phyloP scores from a whole-genome alignment of 2,113 vertebrate species.

The Leucopsar rothschildi region DNA sequence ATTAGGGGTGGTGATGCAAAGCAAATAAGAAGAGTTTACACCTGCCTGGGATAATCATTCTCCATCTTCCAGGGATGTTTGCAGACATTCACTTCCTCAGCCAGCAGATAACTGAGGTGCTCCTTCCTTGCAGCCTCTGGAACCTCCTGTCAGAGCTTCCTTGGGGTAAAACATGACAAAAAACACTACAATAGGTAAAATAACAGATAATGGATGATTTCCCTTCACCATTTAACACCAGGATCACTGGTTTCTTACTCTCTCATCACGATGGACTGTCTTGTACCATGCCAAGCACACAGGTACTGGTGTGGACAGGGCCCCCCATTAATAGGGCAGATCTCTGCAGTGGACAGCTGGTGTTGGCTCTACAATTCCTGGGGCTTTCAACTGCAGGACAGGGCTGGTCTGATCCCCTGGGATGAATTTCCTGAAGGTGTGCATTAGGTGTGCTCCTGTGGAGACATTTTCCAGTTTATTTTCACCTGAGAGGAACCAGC shows the following conservation, averaged over 20 bases:
- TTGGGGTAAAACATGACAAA: accelerated
- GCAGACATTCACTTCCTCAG: neutral
- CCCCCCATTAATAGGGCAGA: neutral
- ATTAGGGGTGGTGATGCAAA: neutral
- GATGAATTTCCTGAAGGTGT: neutral
- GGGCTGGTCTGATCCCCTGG: accelerated
- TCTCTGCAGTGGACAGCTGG: too few relatives aligned
- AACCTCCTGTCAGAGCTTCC: neutral
- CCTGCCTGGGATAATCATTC: neutral
- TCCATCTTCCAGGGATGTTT: neutral
- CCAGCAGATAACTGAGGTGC: neutral
- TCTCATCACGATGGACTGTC: accelerated
- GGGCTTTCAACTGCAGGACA: neutral
- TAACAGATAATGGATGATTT: neutral
- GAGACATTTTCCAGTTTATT: neutral
- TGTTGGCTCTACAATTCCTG: neutral
- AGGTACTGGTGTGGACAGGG: too few relatives aligned
- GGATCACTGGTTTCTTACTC: neutral
- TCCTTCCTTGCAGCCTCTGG: neutral
- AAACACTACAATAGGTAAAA: accelerated
- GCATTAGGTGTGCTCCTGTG: neutral
- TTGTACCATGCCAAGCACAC: accelerated
- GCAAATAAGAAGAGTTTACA: neutral
- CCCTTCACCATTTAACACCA: neutral
- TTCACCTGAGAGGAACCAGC: neutral